These are phyloP conservation scores for Drosophila austrosaltans DNA, from an alignment of 2,888 invertebrate species.

Conservation along the genomic window DNA sequence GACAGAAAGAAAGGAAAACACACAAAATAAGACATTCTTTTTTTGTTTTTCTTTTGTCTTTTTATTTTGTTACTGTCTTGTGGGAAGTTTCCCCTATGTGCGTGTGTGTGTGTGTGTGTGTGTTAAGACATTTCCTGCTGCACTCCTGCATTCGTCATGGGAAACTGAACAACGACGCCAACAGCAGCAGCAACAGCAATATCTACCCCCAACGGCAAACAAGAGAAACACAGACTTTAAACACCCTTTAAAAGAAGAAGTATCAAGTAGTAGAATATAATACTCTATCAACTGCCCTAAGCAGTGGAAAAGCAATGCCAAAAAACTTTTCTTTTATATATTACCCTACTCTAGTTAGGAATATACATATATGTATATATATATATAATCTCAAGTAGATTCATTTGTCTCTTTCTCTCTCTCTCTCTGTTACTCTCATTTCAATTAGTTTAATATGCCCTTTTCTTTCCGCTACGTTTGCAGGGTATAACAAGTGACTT, in stretches of 20 bases:
- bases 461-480: not conserved
- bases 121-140: slow-evolving; percentile 44
- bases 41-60: not conserved
- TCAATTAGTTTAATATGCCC: not conserved
- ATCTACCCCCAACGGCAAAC: slow-evolving; percentile 5
- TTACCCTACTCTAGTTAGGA: too few relatives aligned
- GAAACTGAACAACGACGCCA: slow-evolving; percentile 39
- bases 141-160: slow-evolving; percentile 50
- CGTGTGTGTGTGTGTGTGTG: slow-evolving; percentile 25
- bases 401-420: not conserved
- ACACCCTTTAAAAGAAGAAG: slow-evolving; percentile 30
- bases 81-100: not conserved
- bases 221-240: not conserved
- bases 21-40: slow-evolving; percentile 6
- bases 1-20: not conserved
- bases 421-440: not conserved
- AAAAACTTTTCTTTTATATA: too few relatives aligned
- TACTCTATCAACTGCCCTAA: not conserved
- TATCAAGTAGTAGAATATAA: not conserved
- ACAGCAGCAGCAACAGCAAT: slow-evolving; percentile 20
- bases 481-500: slow-evolving; percentile 27
- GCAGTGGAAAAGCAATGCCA: not conserved
- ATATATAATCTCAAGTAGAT: not conserved
- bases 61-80: slow-evolving; percentile 2
- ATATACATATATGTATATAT: not conserved